Conservation (phyloP, 2,113 vertebrate genomes). For the Phrynosoma platyrhinos region DNA sequence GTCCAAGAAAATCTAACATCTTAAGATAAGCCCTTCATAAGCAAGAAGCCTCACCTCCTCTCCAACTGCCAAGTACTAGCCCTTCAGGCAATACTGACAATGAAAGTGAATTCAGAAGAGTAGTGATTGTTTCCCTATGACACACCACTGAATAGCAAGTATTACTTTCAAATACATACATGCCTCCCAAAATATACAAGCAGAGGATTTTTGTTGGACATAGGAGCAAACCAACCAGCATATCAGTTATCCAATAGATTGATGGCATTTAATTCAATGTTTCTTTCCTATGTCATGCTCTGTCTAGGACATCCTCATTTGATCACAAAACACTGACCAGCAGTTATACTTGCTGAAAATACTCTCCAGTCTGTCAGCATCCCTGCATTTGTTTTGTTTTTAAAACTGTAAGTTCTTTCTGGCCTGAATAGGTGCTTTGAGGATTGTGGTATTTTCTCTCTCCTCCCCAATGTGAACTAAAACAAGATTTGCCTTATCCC, state of each 20-base stretch:
- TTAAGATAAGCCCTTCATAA: slow-evolving; percentile 7
- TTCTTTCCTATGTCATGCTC: neutral
- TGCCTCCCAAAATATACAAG: neutral
- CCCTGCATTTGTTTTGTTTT: too few relatives aligned
- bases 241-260: neutral
- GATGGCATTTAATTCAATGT: neutral
- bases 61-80: neutral
- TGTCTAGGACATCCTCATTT: too few relatives aligned
- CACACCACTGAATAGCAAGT: neutral
- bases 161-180: neutral
- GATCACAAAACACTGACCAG: too few relatives aligned
- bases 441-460: too few relatives aligned
- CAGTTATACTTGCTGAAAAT: too few relatives aligned
- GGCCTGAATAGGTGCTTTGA: too few relatives aligned
- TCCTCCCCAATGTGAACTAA: too few relatives aligned
- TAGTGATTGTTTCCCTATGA: neutral
- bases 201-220: too few relatives aligned
- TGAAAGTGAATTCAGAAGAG: slow-evolving; percentile 9
- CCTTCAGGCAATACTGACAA: neutral
- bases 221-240: neutral
- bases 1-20: neutral
- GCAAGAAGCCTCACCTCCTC: neutral
- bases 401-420: too few relatives aligned
- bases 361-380: too few relatives aligned
- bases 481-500: too few relatives aligned